Conservation (phyloP, 1,140 invertebrate species). For the Venturia canescens region DNA sequence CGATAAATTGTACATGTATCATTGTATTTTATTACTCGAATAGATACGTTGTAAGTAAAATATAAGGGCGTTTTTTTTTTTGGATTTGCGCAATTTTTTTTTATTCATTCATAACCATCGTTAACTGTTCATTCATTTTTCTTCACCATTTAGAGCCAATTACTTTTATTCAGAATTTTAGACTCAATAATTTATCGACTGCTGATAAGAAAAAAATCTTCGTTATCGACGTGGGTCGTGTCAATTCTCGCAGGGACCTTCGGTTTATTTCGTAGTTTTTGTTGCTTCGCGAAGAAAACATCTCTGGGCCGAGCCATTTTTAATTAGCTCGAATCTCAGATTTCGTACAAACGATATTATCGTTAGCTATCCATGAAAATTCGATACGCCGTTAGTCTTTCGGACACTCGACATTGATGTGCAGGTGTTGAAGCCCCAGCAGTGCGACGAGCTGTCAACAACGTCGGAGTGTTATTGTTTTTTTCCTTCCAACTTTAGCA, state of each 20-base stretch:
- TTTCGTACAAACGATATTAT: no score
- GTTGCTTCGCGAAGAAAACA: neutral
- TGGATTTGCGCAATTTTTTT: no score
- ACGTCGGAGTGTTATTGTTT: neutral
- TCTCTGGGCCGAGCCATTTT: neutral
- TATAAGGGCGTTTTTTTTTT: no score
- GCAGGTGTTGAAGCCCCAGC: neutral
- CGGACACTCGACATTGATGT: neutral
- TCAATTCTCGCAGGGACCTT: neutral
- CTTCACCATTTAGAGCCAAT: no score
- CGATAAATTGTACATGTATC: neutral
- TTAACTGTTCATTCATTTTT: neutral
- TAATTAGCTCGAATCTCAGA: no score
- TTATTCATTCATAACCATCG: neutral
- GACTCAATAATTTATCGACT: neutral
- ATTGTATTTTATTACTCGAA: constrained; percentile 1
- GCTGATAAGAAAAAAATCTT: neutral
- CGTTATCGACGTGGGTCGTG: neutral
- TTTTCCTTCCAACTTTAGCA: neutral
- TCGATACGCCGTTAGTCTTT: no score
- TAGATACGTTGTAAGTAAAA: neutral
- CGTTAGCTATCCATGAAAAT: no score
- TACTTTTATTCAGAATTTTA: no score
- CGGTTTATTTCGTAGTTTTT: no score
- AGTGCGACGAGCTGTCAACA: neutral